Evolutionary conservation across 2,113 vertebrate species (phyloP), one percentile per base, ranked within the genome.

Genomic region (Oncorhynchus masou): DNA sequence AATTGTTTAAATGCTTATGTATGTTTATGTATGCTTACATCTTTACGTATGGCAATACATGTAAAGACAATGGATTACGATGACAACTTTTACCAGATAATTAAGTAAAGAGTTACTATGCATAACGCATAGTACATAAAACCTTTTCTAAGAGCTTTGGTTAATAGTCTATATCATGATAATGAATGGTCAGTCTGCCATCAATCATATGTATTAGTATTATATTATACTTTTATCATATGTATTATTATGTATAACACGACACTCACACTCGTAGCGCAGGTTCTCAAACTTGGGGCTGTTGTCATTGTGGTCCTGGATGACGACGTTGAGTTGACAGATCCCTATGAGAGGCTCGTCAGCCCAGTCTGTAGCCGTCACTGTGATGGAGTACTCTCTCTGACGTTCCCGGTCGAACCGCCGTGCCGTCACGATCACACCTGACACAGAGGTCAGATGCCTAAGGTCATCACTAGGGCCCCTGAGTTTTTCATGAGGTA

Each of bases 261-360:
- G n/a, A 62, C 19, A 93, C 94, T 96, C 93, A 97, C 96, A 96
- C 89, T 97, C 95, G 69, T 97, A 97, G 83, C 81, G 95, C 65
- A 93, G 87, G 89, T 96, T 96, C 91, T 97, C 95, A 92, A 97
- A 97, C 92, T 94, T 95, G 74, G 95, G 96, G 86, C 94, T 95
- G 79, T 96, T 97, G 88, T 97, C 96, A 68, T 97, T 97, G 90
- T 96, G 93, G 84, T 97, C 96, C 84, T 95, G 86, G 86, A 97
- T 95, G 87, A 94, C 78, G 78, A 97, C 20, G 54, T 93, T 95
- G 81, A 96, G 94, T 84, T 96, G 95, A 83, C 96, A 97, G 84
- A 96, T 95, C 74, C 96, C 95, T 64, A 95, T 95, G 81, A 96
- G 94, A 0, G 95, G 95, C 82, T 97, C 95, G 8, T 85, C 91